Base-by-base conservation (phyloP, 1,140 invertebrate species). In the Drosophila punjabiensis region DNA sequence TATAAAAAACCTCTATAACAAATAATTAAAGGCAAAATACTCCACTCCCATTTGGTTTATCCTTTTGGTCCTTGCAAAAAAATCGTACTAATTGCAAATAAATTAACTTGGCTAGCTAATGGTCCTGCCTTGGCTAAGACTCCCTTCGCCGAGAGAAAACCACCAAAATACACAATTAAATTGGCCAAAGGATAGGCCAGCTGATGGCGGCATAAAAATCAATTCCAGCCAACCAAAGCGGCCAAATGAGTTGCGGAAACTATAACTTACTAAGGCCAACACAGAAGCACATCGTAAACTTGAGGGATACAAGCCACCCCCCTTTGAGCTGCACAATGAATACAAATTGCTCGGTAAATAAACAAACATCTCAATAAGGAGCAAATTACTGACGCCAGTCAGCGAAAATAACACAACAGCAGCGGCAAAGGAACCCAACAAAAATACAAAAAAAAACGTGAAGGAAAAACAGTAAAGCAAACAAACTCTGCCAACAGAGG, bases 321-420 rank as follows among this genome's bases (percentile, higher is more conserved):
- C 61, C 56, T 63, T 58, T 66, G 78, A 53, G 82, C 80, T 79
- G 55, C 79, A 90, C 86, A 90, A 90, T 90, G 86, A 90, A 90
- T 90, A 90, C 86, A 90, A 90, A 90, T 90, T 90, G 86, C 86
- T 90, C 74, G 82, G 86, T 90, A 90, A 90, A 90, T 90, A 90
- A 90, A 90, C 86, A 90, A 75, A 90, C 86, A 90, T 90, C 86
- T 90, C 87, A 90, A 90, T 90, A 90, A 90, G 87, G 86, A 90
- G 86, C 86, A 90, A 90, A 90, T 90, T 90, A 90, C 86, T 82
- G 79, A 90, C 86, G 82, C 86, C 86, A 90, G 61, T 81, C 73
- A 90, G 75, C 82, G 82, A 82, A 89, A 89, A 88, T 67, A 79
- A 70, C 68, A 74, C 65, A 70, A 58, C 65, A 37, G 39, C 24